Conservation (phyloP, 2,888 invertebrate species). For the Nymphalis urticae region DNA sequence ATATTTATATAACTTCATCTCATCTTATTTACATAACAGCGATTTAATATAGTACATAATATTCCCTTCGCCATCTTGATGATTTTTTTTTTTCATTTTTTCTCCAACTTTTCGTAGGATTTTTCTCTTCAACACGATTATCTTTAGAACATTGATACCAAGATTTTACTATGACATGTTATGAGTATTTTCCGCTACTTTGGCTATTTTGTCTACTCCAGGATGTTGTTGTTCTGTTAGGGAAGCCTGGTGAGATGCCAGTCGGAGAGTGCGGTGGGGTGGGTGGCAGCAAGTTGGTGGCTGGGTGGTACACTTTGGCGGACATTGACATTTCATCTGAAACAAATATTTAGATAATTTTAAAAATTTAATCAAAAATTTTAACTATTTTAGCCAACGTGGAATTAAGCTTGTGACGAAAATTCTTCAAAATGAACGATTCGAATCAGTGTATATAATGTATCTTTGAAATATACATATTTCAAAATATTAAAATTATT, state of each 20-base stretch:
- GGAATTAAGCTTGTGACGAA: no score
- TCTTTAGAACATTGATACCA: neutral
- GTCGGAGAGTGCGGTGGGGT: slow-evolving; percentile 67
- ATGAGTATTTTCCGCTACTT: slow-evolving; percentile 57
- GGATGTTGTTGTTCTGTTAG: slow-evolving; percentile 52
- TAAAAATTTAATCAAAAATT: no score
- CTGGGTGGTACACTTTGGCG: slow-evolving; percentile 71
- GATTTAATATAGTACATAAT: no score
- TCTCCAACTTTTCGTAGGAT: no score
- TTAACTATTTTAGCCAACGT: no score
- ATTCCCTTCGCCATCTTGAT: no score
- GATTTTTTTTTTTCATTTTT: neutral
- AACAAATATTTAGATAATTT: slow-evolving; percentile 39
- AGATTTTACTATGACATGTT: slow-evolving; percentile 34
- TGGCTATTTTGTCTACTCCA: slow-evolving; percentile 67
- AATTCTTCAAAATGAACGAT: no score
- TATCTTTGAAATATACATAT: no score
- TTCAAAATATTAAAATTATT: no score
- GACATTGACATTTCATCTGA: slow-evolving; percentile 63
- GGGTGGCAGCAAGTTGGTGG: slow-evolving; percentile 69
- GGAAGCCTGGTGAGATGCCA: slow-evolving; percentile 58
- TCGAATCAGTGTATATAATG: no score
- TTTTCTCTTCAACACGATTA: neutral
- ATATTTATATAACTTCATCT: no score
- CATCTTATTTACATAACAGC: no score